Evolutionary conservation across 2,888 invertebrate species (phyloP), one percentile per base, ranked within the genome.

Genomic region (Dasypogon diadema): DNA sequence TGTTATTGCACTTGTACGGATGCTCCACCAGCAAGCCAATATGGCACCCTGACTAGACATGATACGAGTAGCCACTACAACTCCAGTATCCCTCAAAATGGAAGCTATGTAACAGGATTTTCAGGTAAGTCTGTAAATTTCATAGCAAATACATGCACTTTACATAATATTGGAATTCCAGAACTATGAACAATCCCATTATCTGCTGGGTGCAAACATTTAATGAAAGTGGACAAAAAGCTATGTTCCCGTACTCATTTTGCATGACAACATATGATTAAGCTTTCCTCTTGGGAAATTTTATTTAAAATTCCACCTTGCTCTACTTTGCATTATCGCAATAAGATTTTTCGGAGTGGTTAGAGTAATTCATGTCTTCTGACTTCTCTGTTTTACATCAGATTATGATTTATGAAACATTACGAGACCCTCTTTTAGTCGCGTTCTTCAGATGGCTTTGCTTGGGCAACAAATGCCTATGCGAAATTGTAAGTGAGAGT

Each of bases 91-190:
- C 76, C 76, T 58, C 78, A 76, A 42, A 78, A 78, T 75, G 76
- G 78, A 34, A 78, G 76, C 42, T 78, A 78, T 30, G 70, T 73
- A 8, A 76, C 78, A 22, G 78, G 78, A 73, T 76, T 72, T 46
- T 78, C 78, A 76, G 76, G 78, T 78, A 58, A 74, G 37, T 48
- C 3, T 12, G 12, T 42, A 12, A n/a, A 12, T 12, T 6, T 42
- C n/a, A n/a, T 42, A 3, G n/a, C n/a, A 12, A 12, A 42, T 42
- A 2, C 8, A 30, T 30, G n/a, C 8, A 30, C 30, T 30, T 30
- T 30, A 30, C 8, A 30, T 5, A 8, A 30, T 30, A 30, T 42
- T 42, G 12, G 42, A 2, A 12, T 30, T 30, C 30, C 30, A 3
- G 8, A 30, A 30, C 30, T 30, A 3, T 3, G 8, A 30, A 30